Evolutionary conservation across 2,113 vertebrate species (phyloP).

Genomic region (Cynopterus brachyotis): DNA sequence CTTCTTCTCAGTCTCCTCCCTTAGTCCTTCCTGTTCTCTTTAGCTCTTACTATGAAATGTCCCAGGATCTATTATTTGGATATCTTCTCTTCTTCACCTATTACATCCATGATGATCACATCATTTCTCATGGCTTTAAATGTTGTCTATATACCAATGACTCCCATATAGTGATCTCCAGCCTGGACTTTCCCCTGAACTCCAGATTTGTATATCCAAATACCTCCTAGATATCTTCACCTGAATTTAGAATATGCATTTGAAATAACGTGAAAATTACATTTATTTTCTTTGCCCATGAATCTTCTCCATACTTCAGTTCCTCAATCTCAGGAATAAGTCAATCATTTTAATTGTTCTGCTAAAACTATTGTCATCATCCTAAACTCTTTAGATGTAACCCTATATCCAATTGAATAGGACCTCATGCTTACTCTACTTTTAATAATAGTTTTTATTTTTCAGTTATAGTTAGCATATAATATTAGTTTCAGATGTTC

Average conservation of each 20-base stretch:
- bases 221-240: not conserved
- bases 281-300: not conserved
- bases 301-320: not conserved
- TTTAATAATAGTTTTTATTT: not conserved
- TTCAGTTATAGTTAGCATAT: too few relatives aligned
- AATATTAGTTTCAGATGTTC: too few relatives aligned
- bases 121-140: not conserved
- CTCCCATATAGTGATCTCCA: not conserved
- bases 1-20: not conserved
- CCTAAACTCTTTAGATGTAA: not conserved
- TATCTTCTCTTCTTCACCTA: not conserved
- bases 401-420: not conserved
- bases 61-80: not conserved
- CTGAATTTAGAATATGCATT: not conserved
- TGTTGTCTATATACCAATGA: not conserved
- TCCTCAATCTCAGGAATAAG: not conserved
- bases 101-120: not conserved
- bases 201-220: not conserved
- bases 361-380: not conserved
- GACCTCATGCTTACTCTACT: not conserved
- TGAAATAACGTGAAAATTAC: not conserved
- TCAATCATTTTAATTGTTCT: not conserved
- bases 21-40: not conserved
- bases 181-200: not conserved
- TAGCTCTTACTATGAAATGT: not conserved